A percentile compares a stretch with the other conserved stretches of the same genome.
These are phyloP conservation scores for Eupsilia transversa DNA, from an alignment of 2,888 invertebrate species.

Conservation along the genomic window DNA sequence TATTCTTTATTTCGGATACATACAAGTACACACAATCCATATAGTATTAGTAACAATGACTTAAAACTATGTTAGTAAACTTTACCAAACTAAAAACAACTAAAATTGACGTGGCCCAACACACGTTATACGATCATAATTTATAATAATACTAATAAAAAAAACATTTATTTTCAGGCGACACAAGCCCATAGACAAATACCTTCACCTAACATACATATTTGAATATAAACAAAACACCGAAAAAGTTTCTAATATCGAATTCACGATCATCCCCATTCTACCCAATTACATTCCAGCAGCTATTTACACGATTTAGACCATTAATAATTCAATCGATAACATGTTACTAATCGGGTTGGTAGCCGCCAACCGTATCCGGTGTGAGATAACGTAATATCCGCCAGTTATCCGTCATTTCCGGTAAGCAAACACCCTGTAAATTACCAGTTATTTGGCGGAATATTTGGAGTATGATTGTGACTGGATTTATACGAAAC, in stretches of 20 bases:
- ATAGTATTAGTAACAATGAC: too few relatives aligned
- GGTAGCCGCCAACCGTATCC: constrained; percentile 68
- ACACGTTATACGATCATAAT: too few relatives aligned
- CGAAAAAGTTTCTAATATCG: neutral
- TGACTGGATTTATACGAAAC: neutral
- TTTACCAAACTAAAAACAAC: too few relatives aligned
- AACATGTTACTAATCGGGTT: constrained; percentile 66
- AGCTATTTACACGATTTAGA: constrained; percentile 10
- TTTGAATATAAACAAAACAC: too few relatives aligned
- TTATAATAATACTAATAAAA: too few relatives aligned
- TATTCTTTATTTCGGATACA: too few relatives aligned
- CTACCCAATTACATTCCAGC: neutral
- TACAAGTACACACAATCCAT: too few relatives aligned
- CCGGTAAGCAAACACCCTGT: constrained; percentile 57
- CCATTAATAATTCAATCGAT: constrained; percentile 49
- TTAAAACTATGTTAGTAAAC: too few relatives aligned
- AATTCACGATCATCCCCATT: neutral
- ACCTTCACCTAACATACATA: too few relatives aligned
- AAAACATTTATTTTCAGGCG: too few relatives aligned
- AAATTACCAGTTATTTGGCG: constrained; percentile 46
- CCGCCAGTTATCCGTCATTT: constrained; percentile 71
- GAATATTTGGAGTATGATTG: constrained; percentile 26
- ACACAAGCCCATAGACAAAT: too few relatives aligned
- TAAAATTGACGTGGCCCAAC: too few relatives aligned
- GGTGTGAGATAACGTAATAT: constrained; percentile 78